Percentiles rank a stretch among this genome's conserved stretches.
Evolutionary conservation across 2,888 invertebrate genomes (phyloP).

Genomic region (Athetis lepigone): DNA sequence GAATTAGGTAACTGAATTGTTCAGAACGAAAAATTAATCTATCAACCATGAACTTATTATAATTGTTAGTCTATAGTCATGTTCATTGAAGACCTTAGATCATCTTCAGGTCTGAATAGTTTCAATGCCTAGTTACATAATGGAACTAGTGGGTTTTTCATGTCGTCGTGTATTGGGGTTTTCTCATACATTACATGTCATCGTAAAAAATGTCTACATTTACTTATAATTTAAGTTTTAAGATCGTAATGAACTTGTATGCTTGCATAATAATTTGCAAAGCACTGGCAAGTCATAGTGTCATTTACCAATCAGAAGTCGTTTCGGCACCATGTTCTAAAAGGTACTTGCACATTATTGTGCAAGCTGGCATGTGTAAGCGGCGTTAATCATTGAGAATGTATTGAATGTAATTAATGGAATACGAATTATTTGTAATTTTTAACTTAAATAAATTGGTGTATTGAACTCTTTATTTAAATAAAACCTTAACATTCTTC

Average conservation of each 20-base stretch:
- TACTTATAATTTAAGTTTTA: background rate
- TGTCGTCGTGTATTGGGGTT: background rate
- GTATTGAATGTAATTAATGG: constrained; percentile 1
- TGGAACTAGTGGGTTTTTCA: too few species aligned
- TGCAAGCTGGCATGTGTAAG: too few species aligned
- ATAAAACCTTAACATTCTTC: background rate
- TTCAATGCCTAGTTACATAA: background rate
- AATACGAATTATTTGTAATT: constrained; percentile 7
- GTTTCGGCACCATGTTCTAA: too few species aligned
- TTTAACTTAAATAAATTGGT: constrained; percentile 29
- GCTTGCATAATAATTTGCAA: too few species aligned
- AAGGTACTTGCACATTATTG: too few species aligned
- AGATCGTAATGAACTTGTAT: too few species aligned
- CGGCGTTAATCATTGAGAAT: constrained; percentile 1
- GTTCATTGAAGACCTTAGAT: background rate
- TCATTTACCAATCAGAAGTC: too few species aligned
- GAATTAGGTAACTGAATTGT: background rate
- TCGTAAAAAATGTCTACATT: background rate
- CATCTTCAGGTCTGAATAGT: background rate
- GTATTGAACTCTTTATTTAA: background rate
- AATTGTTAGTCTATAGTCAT: background rate
- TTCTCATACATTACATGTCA: background rate
- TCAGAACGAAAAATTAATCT: background rate
- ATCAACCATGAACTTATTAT: background rate
- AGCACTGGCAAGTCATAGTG: too few species aligned